Conservation (phyloP, 1,140 invertebrate species). For the Palaemon carinicauda region DNA sequence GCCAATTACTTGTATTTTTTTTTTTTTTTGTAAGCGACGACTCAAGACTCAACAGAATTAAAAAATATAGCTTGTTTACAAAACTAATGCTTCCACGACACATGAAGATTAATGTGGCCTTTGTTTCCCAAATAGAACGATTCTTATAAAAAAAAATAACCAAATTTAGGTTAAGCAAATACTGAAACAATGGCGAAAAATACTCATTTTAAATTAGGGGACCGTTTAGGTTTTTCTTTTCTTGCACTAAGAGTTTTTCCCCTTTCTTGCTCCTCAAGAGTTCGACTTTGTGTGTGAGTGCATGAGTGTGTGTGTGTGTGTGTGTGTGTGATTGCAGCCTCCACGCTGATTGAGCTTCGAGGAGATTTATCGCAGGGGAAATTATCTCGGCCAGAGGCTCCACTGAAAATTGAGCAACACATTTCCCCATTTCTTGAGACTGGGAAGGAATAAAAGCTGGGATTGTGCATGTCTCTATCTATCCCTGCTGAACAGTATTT, state of each 20-base stretch:
- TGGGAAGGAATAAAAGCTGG: conserved; percentile 36
- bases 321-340: conserved; percentile 35
- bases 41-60: too few relatives aligned
- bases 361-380: conserved; percentile 45
- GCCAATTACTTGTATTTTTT: too few relatives aligned
- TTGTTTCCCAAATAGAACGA: too few relatives aligned
- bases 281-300: neutral
- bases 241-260: neutral
- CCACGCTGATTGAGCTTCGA: conserved; percentile 46
- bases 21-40: too few relatives aligned
- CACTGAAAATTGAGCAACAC: conserved; percentile 54
- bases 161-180: too few relatives aligned
- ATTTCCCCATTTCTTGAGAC: conserved; percentile 33
- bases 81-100: too few relatives aligned
- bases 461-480: conserved; percentile 49
- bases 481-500: conserved; percentile 43
- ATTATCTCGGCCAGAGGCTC: conserved; percentile 43
- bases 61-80: too few relatives aligned
- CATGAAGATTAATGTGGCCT: too few relatives aligned
- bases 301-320: neutral
- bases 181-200: too few relatives aligned
- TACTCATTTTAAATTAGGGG: too few relatives aligned
- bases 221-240: neutral
- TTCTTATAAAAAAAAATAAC: too few relatives aligned
- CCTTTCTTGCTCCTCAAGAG: neutral